These are phyloP conservation scores for Chrysomallon squamiferum DNA, from an alignment of 1,140 invertebrate genomes.

Conservation along the genomic window DNA sequence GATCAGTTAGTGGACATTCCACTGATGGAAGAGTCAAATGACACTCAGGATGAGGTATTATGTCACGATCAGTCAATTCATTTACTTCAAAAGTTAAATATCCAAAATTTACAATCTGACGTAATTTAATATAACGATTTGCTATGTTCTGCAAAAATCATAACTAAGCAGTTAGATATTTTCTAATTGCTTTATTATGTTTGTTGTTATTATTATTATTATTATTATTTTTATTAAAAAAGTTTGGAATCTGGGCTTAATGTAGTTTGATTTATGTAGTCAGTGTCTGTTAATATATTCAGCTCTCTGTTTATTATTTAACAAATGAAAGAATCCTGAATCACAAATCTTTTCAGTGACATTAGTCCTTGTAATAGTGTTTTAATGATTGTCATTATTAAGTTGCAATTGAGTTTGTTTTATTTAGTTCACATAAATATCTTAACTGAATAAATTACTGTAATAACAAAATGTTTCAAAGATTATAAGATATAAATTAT, in stretches of 20 bases:
- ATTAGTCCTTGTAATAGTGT: neutral
- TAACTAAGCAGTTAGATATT: slow-evolving; percentile 7
- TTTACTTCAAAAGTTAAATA: no score
- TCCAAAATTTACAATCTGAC: neutral
- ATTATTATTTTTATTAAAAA: neutral
- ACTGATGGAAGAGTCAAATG: slow-evolving; percentile 30
- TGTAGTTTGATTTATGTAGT: no score
- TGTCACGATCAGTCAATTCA: neutral
- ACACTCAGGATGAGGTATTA: slow-evolving; percentile 18
- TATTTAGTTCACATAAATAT: no score
- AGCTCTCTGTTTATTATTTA: neutral
- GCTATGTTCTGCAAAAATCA: neutral
- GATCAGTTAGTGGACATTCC: slow-evolving; percentile 54
- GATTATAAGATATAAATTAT: no score
- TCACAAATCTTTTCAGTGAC: neutral
- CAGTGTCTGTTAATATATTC: no score
- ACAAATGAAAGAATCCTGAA: neutral
- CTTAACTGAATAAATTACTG: no score
- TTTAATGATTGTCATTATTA: slow-evolving; percentile 5
- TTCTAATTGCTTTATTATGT: neutral
- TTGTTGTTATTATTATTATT: neutral
- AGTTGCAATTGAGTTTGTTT: no score
- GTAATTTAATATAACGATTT: neutral
- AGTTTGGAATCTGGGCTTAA: no score
- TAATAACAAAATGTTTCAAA: no score